A percentile compares a stretch with the other conserved stretches of the same genome.
Conservation (phyloP, 2,113 vertebrate genomes). For the Canis aureus region DNA sequence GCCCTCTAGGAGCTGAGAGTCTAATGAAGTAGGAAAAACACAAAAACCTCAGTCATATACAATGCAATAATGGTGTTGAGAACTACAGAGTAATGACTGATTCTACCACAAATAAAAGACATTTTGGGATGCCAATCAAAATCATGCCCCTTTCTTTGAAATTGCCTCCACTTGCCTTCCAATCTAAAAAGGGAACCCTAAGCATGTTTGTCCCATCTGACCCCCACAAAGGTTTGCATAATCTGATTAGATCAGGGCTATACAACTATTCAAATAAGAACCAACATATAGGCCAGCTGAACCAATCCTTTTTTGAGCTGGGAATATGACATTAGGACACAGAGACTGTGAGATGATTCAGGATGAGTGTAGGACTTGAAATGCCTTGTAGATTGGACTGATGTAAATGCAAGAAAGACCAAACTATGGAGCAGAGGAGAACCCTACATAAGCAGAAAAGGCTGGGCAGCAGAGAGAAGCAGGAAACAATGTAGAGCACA, state of each 20-base stretch:
- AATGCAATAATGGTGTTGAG: not conserved
- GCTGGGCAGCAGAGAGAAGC: not conserved
- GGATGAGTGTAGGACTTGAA: not conserved
- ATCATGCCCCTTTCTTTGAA: not conserved
- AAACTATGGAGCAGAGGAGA: not conserved
- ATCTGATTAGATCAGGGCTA: not conserved
- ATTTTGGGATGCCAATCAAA: not conserved
- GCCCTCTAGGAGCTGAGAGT: not conserved
- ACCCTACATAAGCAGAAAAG: not conserved
- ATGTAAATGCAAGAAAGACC: not conserved
- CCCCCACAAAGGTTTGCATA: not conserved
- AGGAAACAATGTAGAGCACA: not conserved
- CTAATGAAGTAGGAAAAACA: not conserved
- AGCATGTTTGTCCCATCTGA: not conserved
- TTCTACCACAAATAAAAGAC: not conserved
- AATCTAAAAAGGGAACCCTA: not conserved
- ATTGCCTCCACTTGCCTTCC: not conserved
- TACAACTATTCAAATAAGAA: not conserved
- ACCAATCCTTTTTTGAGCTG: not conserved
- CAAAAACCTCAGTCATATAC: not conserved
- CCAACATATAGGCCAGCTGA: not conserved
- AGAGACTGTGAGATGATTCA: not conserved
- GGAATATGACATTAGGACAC: not conserved
- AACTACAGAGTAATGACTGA: not conserved
- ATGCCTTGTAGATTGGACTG: not conserved